Evolutionary conservation across 1,140 invertebrate species (phyloP).

Genomic region (Dreissena rostriformis): DNA sequence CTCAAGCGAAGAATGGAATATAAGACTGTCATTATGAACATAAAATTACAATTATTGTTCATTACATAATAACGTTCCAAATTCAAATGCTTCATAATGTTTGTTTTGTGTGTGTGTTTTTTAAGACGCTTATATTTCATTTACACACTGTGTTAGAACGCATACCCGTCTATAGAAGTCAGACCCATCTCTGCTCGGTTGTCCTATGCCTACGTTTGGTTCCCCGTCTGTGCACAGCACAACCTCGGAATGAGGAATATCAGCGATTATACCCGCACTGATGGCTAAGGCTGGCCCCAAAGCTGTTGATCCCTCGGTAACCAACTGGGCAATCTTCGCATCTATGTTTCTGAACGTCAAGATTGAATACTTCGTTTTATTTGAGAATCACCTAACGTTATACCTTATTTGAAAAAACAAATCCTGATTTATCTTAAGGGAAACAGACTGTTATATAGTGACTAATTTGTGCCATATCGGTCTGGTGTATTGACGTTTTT

Average conservation of each 20-base stretch:
- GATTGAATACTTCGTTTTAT: conserved; percentile 5
- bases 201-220: conserved; percentile 76
- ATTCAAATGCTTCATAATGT: too few species aligned
- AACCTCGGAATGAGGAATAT: conserved; percentile 73
- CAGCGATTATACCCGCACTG: conserved; percentile 69
- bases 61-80: too few species aligned
- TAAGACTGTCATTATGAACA: too few species aligned
- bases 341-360: conserved; percentile 59
- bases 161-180: conserved; percentile 66
- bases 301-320: conserved; percentile 71
- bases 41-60: too few species aligned
- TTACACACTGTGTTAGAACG: too few species aligned
- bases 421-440: too few species aligned
- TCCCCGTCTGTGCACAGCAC: conserved; percentile 79
- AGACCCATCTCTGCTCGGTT: background rate
- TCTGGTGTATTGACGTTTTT: too few species aligned
- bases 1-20: too few species aligned
- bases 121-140: too few species aligned
- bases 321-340: conserved; percentile 60
- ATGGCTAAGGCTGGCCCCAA: conserved; percentile 76
- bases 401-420: background rate
- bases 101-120: too few species aligned
- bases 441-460: too few species aligned
- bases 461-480: too few species aligned
- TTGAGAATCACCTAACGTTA: background rate